Conservation (phyloP, 2,113 vertebrate species). For the Sebastes schlegelii region DNA sequence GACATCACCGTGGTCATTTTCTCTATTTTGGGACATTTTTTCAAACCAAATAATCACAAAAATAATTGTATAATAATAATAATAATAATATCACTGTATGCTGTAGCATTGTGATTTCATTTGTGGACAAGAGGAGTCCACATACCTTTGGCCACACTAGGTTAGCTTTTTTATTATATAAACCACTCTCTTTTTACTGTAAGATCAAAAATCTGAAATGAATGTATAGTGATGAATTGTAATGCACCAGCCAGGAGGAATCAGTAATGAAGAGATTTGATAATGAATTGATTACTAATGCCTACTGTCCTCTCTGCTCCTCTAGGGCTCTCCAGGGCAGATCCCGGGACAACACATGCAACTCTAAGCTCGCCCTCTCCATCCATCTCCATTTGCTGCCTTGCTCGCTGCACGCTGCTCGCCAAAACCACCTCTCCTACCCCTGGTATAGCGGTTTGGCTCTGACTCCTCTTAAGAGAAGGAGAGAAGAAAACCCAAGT, state of each 20-base stretch:
- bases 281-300: conserved; percentile 16
- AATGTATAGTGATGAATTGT: background rate
- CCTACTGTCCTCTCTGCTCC: conserved; percentile 26
- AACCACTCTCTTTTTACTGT: background rate
- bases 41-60: background rate
- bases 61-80: background rate
- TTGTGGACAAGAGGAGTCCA: background rate
- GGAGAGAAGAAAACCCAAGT: conserved; percentile 71
- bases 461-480: conserved; percentile 78
- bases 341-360: conserved; percentile 80
- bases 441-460: conserved; percentile 89
- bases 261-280: background rate
- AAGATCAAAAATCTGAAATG: background rate
- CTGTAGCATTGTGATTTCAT: background rate
- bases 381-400: conserved; percentile 72
- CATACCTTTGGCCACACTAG: background rate
- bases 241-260: background rate
- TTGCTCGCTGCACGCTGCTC: conserved; percentile 10
- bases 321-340: conserved; percentile 61
- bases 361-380: conserved; percentile 85
- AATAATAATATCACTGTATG: background rate
- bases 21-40: background rate
- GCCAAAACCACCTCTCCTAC: conserved; percentile 69
- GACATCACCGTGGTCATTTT: background rate
- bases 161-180: background rate